Base-by-base conservation (phyloP, 1,140 invertebrate species). In the Trypoxylus dichotomus region DNA sequence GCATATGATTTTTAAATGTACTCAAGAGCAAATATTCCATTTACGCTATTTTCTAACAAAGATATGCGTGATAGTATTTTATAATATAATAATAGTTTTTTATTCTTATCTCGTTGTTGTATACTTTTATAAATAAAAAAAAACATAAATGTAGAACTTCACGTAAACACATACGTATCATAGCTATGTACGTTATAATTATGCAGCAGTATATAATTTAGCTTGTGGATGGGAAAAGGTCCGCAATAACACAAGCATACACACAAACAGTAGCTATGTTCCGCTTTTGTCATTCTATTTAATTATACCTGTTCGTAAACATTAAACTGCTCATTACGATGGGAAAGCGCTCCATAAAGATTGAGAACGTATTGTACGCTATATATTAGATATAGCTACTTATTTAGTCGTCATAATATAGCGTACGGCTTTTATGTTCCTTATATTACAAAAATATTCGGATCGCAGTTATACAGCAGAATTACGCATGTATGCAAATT, bases 301-400 rank as follows among this genome's bases (percentile, higher is more conserved):
- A 80, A 81, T 81, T 81, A 81, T 76, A 80, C 78, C 79, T 74
- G 78, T 80, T 80, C 78, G 75, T 76, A 81, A 80, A 80, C n/a
- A 68, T 72, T 58, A 80, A 81, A 81, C 79, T 78, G 63, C 76
- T 79, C 78, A 80, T 81, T 81, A 81, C 73, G 47, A 71, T 78
- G 77, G 41, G 77, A 78, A 78, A 41, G 73, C 68, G 75, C 68
- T 78, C 74, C 75, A 75, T 78, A 54, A 37, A 54, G 47, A 54
- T 54, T 54, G 47, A 19, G 47, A 19, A 54, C 47, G 47, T 54
- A 54, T 54, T 54, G 47, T 54, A 54, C 15, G 47, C 15, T 54
- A 19, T 54, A n/a, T 54, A 54, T 54, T 54, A 37, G 32, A 37
- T 37, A 37, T 54, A 54, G 47, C 15, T 54, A 19, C 19, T 54